phyloP scores from a whole-genome alignment of 2,797 vertebrate species.

The Hephaestus fuliginosus region DNA sequence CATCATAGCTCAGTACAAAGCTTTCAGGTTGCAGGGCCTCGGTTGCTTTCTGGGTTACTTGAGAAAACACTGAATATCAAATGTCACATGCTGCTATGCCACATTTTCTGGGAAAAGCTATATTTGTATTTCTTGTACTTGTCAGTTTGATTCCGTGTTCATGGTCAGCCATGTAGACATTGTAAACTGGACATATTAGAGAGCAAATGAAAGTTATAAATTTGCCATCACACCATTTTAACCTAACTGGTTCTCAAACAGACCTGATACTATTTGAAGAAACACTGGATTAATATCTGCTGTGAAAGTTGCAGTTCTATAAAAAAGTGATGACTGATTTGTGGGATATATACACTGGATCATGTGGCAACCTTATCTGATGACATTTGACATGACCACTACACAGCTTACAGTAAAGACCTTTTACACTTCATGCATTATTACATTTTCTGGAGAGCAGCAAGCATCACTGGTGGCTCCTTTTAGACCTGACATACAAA shows the following conservation, averaged over 20 bases:
- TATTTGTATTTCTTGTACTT: background rate
- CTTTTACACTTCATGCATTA: conserved; percentile 1
- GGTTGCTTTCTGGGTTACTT: conserved; percentile 5
- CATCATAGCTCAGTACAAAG: conserved; percentile 54
- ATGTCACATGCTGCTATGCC: conserved; percentile 1
- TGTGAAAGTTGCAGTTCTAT: background rate
- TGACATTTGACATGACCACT: conserved; percentile 3
- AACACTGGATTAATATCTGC: background rate
- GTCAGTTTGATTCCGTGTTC: background rate
- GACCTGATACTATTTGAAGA: background rate
- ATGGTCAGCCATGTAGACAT: background rate
- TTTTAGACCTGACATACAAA: conserved; percentile 9
- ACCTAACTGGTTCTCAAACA: background rate
- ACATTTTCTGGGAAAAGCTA: conserved; percentile 14
- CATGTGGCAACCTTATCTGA: conserved; percentile 1
- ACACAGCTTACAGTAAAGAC: background rate
- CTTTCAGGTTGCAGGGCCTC: background rate
- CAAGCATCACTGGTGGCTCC: background rate
- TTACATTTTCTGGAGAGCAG: conserved; percentile 6
- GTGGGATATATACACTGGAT: conserved; percentile 23
- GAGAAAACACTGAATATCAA: conserved; percentile 11
- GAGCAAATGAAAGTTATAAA: background rate
- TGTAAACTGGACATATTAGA: background rate
- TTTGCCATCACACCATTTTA: background rate
- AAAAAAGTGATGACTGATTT: conserved; percentile 24